Conservation (phyloP, 1,140 invertebrate genomes). For the Galendromus occidentalis region DNA sequence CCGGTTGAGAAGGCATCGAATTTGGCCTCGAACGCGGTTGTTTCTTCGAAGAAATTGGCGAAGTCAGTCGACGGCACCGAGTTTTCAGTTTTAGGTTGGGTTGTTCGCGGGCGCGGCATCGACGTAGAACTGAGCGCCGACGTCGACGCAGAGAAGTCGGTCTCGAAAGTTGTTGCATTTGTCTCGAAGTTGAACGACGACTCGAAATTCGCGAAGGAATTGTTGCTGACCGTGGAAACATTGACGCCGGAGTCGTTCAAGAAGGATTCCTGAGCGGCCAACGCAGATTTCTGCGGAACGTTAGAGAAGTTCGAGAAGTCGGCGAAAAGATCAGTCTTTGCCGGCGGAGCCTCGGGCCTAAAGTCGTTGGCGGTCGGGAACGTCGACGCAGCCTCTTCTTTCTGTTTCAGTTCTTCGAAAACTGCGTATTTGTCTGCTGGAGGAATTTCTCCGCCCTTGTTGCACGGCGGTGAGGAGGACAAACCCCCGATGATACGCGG, state of each 20-base stretch:
- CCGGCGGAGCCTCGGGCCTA: neutral
- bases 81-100: too few relatives aligned
- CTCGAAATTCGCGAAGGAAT: too few relatives aligned
- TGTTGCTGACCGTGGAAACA: too few relatives aligned
- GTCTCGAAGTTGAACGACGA: too few relatives aligned
- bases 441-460: neutral
- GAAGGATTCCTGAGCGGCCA: too few relatives aligned
- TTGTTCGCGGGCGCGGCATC: too few relatives aligned
- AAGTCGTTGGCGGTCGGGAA: neutral
- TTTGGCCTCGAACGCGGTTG: neutral
- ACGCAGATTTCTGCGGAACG: too few relatives aligned
- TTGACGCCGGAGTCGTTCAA: too few relatives aligned
- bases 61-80: too few relatives aligned
- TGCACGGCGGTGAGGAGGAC: neutral
- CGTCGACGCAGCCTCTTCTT: neutral
- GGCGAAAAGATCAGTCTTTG: neutral
- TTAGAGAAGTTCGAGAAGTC: neutral
- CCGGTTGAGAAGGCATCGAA: neutral
- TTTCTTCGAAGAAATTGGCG: slow-evolving; percentile 4
- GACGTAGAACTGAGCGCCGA: too few relatives aligned
- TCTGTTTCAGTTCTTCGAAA: slow-evolving; percentile 2
- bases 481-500: neutral
- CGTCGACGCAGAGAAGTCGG: too few relatives aligned
- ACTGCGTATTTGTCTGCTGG: slow-evolving; percentile 3
- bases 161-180: too few relatives aligned